Evolutionary conservation across 2,888 invertebrate genomes (phyloP).

Genomic region (Drosophila heteroneura): DNA sequence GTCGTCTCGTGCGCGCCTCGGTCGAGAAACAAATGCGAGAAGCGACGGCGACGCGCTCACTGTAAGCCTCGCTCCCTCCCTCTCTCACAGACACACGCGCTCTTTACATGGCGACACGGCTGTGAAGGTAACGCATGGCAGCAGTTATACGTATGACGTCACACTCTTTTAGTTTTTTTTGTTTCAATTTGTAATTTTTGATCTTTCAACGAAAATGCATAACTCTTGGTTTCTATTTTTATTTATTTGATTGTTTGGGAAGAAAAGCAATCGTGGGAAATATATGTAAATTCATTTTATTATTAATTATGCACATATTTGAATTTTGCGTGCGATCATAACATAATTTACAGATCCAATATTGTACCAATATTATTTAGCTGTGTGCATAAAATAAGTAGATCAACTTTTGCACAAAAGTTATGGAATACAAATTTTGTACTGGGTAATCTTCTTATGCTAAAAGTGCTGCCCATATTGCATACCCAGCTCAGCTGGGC

Average conservation of each 20-base stretch:
- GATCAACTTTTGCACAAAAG: not conserved
- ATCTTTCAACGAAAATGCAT: not conserved
- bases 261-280: not conserved
- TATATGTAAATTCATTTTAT: not conserved
- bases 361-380: not conserved
- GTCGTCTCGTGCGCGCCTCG: conserved; percentile 58
- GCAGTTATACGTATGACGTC: conserved; percentile 42
- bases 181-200: not conserved
- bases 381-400: not conserved
- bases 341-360: not conserved
- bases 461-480: conserved; percentile 36
- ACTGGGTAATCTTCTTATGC: conserved; percentile 12
- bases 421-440: not conserved
- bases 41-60: conserved; percentile 48
- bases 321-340: not conserved
- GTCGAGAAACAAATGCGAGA: conserved; percentile 63
- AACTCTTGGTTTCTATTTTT: too few species aligned
- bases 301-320: not conserved
- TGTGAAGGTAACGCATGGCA: conserved; percentile 40
- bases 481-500: conserved; percentile 15
- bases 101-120: conserved; percentile 29
- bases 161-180: not conserved
- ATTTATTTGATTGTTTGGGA: not conserved
- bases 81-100: conserved; percentile 18
- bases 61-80: conserved; percentile 33